A percentile compares a stretch with the other conserved stretches of the same genome.
These are phyloP conservation scores for Onthophagus sagittarius DNA, from an alignment of 2,888 invertebrate species.

Conservation along the genomic window DNA sequence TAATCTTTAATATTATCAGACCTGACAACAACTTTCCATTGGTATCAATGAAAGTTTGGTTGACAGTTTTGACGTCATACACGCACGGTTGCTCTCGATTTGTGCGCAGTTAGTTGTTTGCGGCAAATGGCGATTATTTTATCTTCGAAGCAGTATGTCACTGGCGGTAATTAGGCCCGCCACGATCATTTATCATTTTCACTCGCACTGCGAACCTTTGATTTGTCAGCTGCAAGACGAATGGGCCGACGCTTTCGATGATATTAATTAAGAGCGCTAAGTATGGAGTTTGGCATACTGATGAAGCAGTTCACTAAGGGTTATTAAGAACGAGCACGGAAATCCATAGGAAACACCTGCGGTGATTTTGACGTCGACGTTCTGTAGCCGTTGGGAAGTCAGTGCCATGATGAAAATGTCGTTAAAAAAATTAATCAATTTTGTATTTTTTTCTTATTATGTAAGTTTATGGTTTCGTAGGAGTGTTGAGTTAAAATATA, in stretches of 20 bases:
- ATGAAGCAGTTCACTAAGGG: not conserved
- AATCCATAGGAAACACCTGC: not conserved
- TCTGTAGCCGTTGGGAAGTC: not conserved
- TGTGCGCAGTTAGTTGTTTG: not conserved
- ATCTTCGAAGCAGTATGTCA: constrained; percentile 26
- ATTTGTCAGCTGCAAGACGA: constrained; percentile 22
- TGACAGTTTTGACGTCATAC: not conserved
- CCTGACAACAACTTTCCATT: not conserved
- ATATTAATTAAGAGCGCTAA: constrained; percentile 23
- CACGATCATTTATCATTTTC: constrained; percentile 27
- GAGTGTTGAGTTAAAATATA: not conserved
- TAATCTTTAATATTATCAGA: too few relatives aligned
- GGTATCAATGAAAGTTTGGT: not conserved
- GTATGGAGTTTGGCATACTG: constrained; percentile 1
- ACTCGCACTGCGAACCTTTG: constrained; percentile 20
- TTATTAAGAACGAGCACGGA: not conserved
- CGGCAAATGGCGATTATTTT: constrained; percentile 17
- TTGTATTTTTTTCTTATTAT: not conserved
- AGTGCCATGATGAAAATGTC: not conserved
- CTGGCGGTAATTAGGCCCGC: constrained; percentile 25
- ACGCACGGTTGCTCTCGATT: not conserved
- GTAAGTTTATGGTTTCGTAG: not conserved
- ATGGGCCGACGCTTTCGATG: constrained; percentile 18
- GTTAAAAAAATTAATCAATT: not conserved
- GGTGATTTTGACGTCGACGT: not conserved